These are phyloP conservation scores for Gobio gobio DNA, from an alignment of 2,113 vertebrate species.

Conservation along the genomic window DNA sequence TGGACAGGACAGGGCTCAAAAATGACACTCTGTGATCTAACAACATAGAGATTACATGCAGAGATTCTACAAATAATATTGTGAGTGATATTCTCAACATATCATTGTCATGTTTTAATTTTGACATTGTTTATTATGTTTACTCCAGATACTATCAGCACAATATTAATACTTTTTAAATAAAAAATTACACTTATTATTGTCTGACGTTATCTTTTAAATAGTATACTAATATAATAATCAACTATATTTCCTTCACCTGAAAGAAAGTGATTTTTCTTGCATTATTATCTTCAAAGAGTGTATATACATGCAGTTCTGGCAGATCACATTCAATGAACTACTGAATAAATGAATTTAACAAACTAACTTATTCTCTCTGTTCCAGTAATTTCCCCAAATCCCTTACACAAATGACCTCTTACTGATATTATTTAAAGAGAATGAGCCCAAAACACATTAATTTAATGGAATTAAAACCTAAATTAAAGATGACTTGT, in stretches of 20 bases:
- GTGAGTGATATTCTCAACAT: background rate
- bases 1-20: background rate
- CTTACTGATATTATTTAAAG: background rate
- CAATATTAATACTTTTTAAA: background rate
- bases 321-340: background rate
- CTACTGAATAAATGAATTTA: background rate
- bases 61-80: background rate
- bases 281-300: background rate
- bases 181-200: too few species aligned
- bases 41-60: background rate
- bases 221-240: too few species aligned
- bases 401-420: background rate
- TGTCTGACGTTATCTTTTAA: background rate
- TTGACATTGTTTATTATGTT: background rate
- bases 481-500: background rate
- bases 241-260: background rate
- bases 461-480: background rate
- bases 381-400: background rate
- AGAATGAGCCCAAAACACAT: background rate
- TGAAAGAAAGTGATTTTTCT: background rate
- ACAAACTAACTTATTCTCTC: background rate
- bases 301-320: background rate
- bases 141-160: background rate
- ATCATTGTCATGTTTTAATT: background rate
- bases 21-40: background rate